These are phyloP conservation scores for Congeria kusceri DNA, from an alignment of 2,888 invertebrate genomes.

Conservation along the genomic window DNA sequence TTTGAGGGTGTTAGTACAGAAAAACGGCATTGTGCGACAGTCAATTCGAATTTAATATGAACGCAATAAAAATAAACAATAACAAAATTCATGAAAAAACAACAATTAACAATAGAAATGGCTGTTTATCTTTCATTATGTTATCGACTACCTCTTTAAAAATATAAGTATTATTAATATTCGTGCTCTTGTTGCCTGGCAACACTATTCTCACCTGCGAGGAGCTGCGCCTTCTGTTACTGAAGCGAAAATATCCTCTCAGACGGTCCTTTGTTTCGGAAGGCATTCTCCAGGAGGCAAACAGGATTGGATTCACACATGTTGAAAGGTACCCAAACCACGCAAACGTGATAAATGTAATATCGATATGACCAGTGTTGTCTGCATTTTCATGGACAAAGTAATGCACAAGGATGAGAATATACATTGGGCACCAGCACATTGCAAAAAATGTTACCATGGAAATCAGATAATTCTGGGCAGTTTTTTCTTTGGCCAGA, in stretches of 20 bases:
- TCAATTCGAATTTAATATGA: too few species aligned
- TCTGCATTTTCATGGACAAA: constrained; percentile 89
- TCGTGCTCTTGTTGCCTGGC: neutral
- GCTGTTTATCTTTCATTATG: too few species aligned
- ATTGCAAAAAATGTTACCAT: constrained; percentile 90
- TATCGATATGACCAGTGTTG: constrained; percentile 89
- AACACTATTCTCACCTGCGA: constrained; percentile 41
- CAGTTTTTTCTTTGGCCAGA: constrained; percentile 88
- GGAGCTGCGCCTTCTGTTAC: constrained; percentile 70
- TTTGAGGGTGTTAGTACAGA: too few species aligned
- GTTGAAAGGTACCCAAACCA: constrained; percentile 91
- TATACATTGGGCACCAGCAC: constrained; percentile 90
- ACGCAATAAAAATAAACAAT: too few species aligned
- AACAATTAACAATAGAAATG: too few species aligned
- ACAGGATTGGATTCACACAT: constrained; percentile 89
- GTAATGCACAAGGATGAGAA: constrained; percentile 88
- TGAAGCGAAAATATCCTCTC: constrained; percentile 82
- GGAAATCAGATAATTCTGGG: constrained; percentile 89
- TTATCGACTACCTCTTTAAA: too few species aligned
- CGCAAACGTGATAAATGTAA: constrained; percentile 89
- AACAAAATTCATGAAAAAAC: too few species aligned
- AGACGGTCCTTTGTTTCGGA: constrained; percentile 80
- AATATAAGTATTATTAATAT: too few species aligned
- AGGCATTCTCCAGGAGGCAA: constrained; percentile 88
- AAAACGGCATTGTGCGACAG: too few species aligned